Conservation (phyloP, 2,113 vertebrate species). For the Tupaia tana region DNA sequence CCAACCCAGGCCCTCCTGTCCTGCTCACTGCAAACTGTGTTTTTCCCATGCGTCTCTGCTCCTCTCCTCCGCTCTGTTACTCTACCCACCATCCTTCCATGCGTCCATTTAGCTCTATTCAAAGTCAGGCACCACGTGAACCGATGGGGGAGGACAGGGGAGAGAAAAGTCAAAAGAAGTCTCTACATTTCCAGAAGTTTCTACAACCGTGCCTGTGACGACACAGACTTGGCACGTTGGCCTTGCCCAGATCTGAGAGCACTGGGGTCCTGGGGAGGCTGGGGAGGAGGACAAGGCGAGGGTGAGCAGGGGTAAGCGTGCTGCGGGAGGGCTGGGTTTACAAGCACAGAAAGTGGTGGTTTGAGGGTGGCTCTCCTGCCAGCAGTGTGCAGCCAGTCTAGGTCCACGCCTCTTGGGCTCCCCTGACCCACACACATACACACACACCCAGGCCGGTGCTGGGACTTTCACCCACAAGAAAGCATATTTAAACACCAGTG, state of each 20-base stretch:
- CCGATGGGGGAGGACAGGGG: background rate
- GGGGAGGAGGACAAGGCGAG: background rate
- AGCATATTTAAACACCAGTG: background rate
- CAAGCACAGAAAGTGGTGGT: background rate
- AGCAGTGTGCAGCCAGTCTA: background rate
- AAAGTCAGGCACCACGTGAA: background rate
- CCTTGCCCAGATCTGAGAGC: background rate
- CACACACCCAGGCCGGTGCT: no score
- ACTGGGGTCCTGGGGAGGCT: background rate
- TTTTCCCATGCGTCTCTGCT: background rate
- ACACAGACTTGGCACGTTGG: background rate
- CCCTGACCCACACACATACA: no score
- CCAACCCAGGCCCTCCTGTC: no score
- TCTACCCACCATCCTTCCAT: background rate
- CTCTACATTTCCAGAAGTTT: background rate
- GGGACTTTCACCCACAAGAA: background rate
- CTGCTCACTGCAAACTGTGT: background rate
- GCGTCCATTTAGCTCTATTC: background rate
- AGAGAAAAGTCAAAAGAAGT: background rate
- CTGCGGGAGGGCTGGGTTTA: background rate
- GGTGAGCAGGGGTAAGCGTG: no score
- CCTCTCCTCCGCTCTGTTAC: no score
- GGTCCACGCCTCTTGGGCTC: no score
- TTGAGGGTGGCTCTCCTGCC: background rate
- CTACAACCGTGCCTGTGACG: background rate